Base-by-base conservation (phyloP, 2,113 vertebrate genomes). In the Laticauda laticaudata region DNA sequence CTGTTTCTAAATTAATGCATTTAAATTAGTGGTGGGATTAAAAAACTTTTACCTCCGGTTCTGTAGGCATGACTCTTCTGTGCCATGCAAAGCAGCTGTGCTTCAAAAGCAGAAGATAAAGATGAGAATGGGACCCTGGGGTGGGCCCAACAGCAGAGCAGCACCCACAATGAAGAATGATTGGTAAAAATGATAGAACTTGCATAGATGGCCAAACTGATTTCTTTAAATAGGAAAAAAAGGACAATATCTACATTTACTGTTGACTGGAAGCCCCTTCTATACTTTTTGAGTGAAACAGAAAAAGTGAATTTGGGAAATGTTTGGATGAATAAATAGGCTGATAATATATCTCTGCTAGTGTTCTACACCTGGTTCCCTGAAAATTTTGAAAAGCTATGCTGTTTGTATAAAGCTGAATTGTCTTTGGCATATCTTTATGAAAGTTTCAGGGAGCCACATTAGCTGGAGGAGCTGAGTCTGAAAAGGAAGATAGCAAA, bases 1-100 rank as follows among this genome's bases (percentile, higher is more conserved):
- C 14, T 45, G 51, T 93, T 97, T 90, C 69, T 93, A 94, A 96
- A 94, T 91, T 23, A 90, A 61, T 87, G 45, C 59, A 53, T 91
- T 95, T 45, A 93, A 93, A 94, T 51, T 51, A 51, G 48, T 51
- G 8, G 48, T 51, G 48, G 48, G 8, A 10, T 51, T 51, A 51
- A 51, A 51, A 51, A 51, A 51, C 48, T 51, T 51, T 51, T 9
- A 51, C 48, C 48, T 51, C 8, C 1, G 1, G 8, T 51, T 51
- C 48, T 51, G 48, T 51, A 8, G 48, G 48, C 1, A 1, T 51
- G 48, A 51, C 7, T 51, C 48, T 51, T 51, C 48, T 51, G 48
- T 51, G 48, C 48, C 48, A 9, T 51, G 48, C 48, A 51, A 51
- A 51, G 48, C 48, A 51, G 48, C 48, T 51, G 48, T 1, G 8